Base-by-base conservation (phyloP, 2,113 vertebrate species). In the Vulpes vulpes region DNA sequence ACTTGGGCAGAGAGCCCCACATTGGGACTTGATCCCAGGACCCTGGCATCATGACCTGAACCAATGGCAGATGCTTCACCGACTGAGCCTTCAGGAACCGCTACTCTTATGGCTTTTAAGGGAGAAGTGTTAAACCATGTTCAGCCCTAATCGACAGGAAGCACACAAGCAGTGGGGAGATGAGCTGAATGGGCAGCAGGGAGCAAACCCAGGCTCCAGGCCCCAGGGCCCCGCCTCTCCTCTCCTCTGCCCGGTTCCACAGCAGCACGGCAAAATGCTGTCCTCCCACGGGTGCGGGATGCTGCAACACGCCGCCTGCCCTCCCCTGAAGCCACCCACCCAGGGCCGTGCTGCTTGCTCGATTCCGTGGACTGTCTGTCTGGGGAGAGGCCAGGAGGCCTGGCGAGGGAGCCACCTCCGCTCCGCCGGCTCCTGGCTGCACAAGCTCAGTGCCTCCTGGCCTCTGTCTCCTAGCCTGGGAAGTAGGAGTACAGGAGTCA, bases 361-460 rank as follows among this genome's bases (percentile, higher is more conserved):
- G 14, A 8, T n/a, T 38, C 3, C 0, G 2, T 8, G 51, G 9
- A 30, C 71, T 0, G 0, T 38, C 8, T 43, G 57, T 53, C 11
- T 1, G 2, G 10, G 3, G 15, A 17, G 35, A 93, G 86, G 55
- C 25, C 11, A 9, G 2, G 1, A 0, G 69, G 30, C 27, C 11
- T 20, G 0, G 2, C 14, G 35, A 17, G 10, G 43, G 80, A 78
- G 49, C 43, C 49, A 8, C 62, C 27, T 25, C 15, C 1, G 5
- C 43, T 27, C 51, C 11, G 23, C 20, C 27, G 22, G 49, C 25
- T 30, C 12, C 71, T 43, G 22, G 71, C 71, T 11, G 3, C 38
- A 23, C 38, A 74, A 43, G 22, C 30, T 55, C 59, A 0, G 8
- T 0, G 9, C 14, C 62, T 62, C 16, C 30, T 17, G 30, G 43